Evolutionary conservation across 2,888 invertebrate genomes (phyloP), one percentile per base, ranked within the genome.

Genomic region (Microctonus brassicae): DNA sequence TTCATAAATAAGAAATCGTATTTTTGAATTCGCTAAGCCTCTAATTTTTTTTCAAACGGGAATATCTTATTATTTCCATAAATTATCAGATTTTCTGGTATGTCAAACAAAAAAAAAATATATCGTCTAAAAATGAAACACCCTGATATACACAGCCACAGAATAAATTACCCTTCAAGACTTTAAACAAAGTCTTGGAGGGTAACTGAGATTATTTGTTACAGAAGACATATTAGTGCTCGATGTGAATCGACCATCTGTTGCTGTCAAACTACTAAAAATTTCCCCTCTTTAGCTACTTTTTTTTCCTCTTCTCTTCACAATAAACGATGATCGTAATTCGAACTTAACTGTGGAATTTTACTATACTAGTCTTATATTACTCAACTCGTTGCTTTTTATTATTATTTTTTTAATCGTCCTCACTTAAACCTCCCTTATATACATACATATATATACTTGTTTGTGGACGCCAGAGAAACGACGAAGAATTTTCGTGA

Each of bases 191-290:
- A n/a, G n/a, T n/a, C 39, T 64, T 55, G 47, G 7, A 22, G 34
- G n/a, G 22, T 47, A 55, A 11, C 70, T 55, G 65, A 42, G 17
- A n/a, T n/a, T n/a, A 47, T 7, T 47, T 20, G 20, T 4, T 47
- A n/a, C 17, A 17, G 17, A 3, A 47, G 7, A n/a, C n/a, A 65
- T 69, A 29, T 29, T 57, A 53, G 71, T 47, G 71, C 69, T 63
- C 66, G 36, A 73, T 74, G 75, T 74, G 75, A 77, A 76, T 74
- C 72, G 52, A 67, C 74, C 77, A 77, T 77, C 77, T 77, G 77
- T 77, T 77, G 77, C 75, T 71, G n/a, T 65, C 36, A 47, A 63
- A 61, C 75, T 73, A 75, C 75, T 73, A 73, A 74, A 72, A 66
- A 47, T 69, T 55, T 53, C 34, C 34, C 20, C 42, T 10, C 11